Percentiles rank a stretch among this genome's conserved stretches.
phyloP scores from a whole-genome alignment of 2,888 invertebrate genomes.

The Quadroppia sp. region DNA sequence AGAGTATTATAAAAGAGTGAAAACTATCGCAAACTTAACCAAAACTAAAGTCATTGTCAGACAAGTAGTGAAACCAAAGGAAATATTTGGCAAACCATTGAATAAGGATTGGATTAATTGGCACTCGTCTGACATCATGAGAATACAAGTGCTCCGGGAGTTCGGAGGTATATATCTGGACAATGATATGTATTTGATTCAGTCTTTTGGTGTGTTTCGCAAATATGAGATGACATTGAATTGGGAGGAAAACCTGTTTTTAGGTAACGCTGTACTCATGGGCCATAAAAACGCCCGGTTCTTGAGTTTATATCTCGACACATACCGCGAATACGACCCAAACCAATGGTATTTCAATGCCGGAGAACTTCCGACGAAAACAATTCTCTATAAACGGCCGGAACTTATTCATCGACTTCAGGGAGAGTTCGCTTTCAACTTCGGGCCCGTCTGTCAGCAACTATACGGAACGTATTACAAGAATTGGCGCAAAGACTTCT shows the following conservation, averaged over 20 bases:
- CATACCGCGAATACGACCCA: slow-evolving; percentile 48
- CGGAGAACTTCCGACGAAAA: background rate
- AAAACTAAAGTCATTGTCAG: slow-evolving; percentile 44
- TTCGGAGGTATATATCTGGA: slow-evolving; percentile 54
- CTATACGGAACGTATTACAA: background rate
- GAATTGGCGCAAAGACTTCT: background rate
- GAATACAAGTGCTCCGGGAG: slow-evolving; percentile 51
- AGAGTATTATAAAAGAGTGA: slow-evolving; percentile 47
- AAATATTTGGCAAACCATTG: slow-evolving; percentile 53
- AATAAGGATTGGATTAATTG: slow-evolving; percentile 51
- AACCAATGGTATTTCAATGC: background rate
- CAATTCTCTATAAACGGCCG: background rate
- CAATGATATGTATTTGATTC: slow-evolving; percentile 52
- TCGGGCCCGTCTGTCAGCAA: slow-evolving; percentile 41
- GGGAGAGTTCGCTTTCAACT: background rate
- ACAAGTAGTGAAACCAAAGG: slow-evolving; percentile 49
- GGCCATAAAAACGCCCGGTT: slow-evolving; percentile 53
- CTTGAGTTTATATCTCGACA: slow-evolving; percentile 52
- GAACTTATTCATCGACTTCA: background rate
- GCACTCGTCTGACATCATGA: slow-evolving; percentile 53
- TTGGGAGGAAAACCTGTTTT: slow-evolving; percentile 51
- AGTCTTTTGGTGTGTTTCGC: slow-evolving; percentile 51
- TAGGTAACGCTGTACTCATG: slow-evolving; percentile 52
- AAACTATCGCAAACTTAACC: slow-evolving; percentile 35
- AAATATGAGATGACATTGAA: slow-evolving; percentile 53